Base-by-base conservation (phyloP, 2,797 vertebrate species). In the Ciconia nigra region DNA sequence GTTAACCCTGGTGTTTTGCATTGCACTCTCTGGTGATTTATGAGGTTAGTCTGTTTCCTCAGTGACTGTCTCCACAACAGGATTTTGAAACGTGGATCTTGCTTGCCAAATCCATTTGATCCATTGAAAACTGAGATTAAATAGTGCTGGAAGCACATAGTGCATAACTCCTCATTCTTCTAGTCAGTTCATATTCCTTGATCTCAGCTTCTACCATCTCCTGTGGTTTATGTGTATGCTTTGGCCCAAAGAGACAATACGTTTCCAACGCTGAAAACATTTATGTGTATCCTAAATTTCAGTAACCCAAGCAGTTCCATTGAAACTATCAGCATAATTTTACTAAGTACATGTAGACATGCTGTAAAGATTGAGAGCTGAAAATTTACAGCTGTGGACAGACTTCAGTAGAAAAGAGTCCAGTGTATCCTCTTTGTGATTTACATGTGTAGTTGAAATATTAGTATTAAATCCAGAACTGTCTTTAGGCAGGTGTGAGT, bases 11-110 rank as follows among this genome's bases (percentile, higher is more conserved):
- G 31, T 51, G 57, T 62, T 90, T 31, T 83, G 63, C 71, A 13
- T 37, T 93, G 83, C 54, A 21, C 76, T 31, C 31, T 28, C 72
- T 54, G 72, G 22, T 90, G 47, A 84, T 93, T 72, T 72, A 46
- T 37, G 83, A 79, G 62, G 14, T 86, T 70, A 25, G 22, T 55
- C 57, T 77, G 70, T 96, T 96, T 90, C 80, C 85, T 90, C 77
- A 59, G 94, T 70, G 85, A 70, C 83, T 76, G 77, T 81, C 72
- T 95, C 83, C 91, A 77, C 73, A 91, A 84, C 85, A 89, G 55
- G n/a, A 58, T 79, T 93, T 88, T 95, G 93, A 82, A 94, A 91
- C 82, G 52, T 90, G 77, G 39, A 69, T 86, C 69, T 81, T 81
- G 44, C 52, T 73, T 94, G 83, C 83, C 87, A 94, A 55, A 79